Conservation (phyloP, 1,140 invertebrate genomes). For the Palaemon carinicauda region DNA sequence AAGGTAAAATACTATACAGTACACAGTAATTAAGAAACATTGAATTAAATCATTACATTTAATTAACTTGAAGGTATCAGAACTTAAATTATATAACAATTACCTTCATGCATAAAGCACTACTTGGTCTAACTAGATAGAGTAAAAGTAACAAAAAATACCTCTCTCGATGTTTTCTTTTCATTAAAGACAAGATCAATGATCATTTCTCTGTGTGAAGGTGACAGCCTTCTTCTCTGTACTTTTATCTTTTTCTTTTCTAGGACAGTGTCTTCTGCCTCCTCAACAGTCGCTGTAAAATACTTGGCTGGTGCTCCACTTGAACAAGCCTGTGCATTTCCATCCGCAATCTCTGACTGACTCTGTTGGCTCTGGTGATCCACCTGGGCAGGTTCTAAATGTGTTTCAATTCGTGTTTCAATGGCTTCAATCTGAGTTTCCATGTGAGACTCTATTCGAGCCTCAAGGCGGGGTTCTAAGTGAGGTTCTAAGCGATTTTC, state of each 20-base stretch:
- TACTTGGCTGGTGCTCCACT: conserved; percentile 48
- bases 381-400: conserved; percentile 7
- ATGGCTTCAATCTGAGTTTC: too few relatives aligned
- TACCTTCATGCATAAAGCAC: not conserved
- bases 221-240: conserved; percentile 52
- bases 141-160: not conserved
- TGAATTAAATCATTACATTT: too few relatives aligned
- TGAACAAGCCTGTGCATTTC: conserved; percentile 36
- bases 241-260: conserved; percentile 50
- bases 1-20: too few relatives aligned
- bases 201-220: conserved; percentile 59
- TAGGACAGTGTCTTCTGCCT: not conserved
- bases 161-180: conserved; percentile 60
- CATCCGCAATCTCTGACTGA: conserved; percentile 5
- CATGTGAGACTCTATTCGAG: not conserved
- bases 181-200: conserved; percentile 60
- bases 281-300: conserved; percentile 27
- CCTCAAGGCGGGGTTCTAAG: not conserved
- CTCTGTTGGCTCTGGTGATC: not conserved
- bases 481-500: conserved; percentile 8
- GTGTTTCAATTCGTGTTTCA: conserved; percentile 17
- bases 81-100: not conserved
- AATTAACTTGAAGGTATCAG: too few relatives aligned
- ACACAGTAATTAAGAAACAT: too few relatives aligned
- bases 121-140: not conserved